phyloP scores from a whole-genome alignment of 2,113 vertebrate species.

The Forbesichthys agassizii region DNA sequence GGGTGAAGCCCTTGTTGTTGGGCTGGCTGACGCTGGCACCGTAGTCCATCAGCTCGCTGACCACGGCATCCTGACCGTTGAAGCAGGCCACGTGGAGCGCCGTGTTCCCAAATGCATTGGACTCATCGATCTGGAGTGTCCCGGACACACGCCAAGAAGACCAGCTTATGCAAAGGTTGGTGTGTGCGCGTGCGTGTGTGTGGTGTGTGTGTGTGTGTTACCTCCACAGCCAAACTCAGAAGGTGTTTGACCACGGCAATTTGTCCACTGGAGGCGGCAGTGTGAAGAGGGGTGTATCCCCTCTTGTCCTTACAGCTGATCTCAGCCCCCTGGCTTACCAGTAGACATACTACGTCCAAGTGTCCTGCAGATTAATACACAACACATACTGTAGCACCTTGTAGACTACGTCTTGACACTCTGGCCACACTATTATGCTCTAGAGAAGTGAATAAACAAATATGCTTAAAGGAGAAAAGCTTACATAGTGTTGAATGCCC shows the following conservation, averaged over 20 bases:
- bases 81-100: conserved; percentile 94
- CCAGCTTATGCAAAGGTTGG: too few relatives aligned
- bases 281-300: conserved; percentile 93
- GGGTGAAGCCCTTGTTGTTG: conserved; percentile 95
- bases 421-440: background rate
- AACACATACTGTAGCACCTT: background rate
- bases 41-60: conserved; percentile 92
- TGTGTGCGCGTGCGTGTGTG: background rate
- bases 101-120: conserved; percentile 93
- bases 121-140: conserved; percentile 87
- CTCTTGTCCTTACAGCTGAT: conserved; percentile 95
- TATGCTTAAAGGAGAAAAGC: background rate
- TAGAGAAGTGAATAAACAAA: background rate
- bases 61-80: conserved; percentile 93
- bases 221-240: conserved; percentile 93
- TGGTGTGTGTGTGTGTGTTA: conserved; percentile 44
- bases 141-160: conserved; percentile 11
- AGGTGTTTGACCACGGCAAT: conserved; percentile 91
- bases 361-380: conserved; percentile 78
- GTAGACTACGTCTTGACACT: background rate
- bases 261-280: conserved; percentile 92
- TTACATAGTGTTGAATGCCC: too few relatives aligned
- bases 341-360: conserved; percentile 88
- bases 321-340: conserved; percentile 92
- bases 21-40: conserved; percentile 95